Evolutionary conservation across 2,113 vertebrate species (phyloP).

Genomic region (Lamprotornis superbus): DNA sequence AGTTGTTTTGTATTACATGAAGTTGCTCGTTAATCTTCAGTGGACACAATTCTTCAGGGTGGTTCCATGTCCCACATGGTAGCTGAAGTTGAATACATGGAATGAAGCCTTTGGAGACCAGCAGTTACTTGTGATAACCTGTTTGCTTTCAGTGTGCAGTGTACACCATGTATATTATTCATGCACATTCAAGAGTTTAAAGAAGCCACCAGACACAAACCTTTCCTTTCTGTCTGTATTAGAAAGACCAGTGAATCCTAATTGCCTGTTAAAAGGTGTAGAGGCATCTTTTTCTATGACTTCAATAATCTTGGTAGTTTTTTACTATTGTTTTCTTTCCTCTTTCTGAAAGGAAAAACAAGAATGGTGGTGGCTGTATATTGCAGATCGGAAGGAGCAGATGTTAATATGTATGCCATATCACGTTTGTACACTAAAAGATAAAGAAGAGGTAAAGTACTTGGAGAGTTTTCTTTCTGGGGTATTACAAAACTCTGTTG

Average conservation of each 20-base stretch:
- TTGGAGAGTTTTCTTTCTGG: background rate
- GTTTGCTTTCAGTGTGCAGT: background rate
- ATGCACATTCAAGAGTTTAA: background rate
- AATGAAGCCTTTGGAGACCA: background rate
- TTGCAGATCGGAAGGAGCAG: conserved; percentile 93
- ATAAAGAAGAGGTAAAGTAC: conserved; percentile 90
- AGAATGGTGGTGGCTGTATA: conserved; percentile 99
- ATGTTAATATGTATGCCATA: conserved; percentile 96
- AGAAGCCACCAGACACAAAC: background rate
- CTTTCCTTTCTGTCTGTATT: background rate
- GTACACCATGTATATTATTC: background rate
- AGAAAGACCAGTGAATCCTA: background rate
- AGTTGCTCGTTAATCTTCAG: background rate
- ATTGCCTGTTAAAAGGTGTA: background rate
- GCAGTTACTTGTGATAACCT: background rate
- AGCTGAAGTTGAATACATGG: background rate
- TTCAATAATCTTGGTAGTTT: background rate
- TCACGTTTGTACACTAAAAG: conserved; percentile 95
- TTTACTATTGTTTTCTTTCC: background rate
- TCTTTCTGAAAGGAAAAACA: conserved; percentile 86
- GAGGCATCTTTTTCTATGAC: background rate
- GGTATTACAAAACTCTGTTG: background rate
- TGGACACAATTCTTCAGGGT: background rate
- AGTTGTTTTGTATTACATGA: background rate
- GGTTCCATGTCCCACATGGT: background rate